These are phyloP conservation scores for Crioceris asparagi DNA, from an alignment of 2,888 invertebrate genomes.

Conservation along the genomic window DNA sequence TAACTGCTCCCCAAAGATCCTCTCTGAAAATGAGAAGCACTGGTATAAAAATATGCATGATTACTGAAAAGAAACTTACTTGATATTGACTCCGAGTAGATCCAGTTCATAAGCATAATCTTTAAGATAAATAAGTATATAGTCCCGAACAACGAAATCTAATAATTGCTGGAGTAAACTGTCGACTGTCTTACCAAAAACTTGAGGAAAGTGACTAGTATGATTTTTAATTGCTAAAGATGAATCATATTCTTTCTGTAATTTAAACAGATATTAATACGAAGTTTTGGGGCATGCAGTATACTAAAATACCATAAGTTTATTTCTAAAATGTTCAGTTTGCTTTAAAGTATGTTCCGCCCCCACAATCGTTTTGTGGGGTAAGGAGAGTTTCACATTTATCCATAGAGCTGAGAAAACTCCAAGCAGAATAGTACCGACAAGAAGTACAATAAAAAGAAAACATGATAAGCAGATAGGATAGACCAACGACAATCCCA, in stretches of 20 bases:
- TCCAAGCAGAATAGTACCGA: conserved; percentile 31
- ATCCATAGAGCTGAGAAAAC: conserved; percentile 46
- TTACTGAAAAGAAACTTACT: conserved; percentile 29
- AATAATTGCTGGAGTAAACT: conserved; percentile 72
- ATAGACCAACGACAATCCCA: too few relatives aligned
- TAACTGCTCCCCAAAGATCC: conserved; percentile 74
- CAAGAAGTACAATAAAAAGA: conserved; percentile 24
- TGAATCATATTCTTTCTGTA: conserved; percentile 31
- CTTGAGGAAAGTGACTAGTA: conserved; percentile 53
- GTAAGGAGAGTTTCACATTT: conserved; percentile 53
- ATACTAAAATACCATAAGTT: conserved; percentile 44
- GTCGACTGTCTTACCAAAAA: conserved; percentile 76
- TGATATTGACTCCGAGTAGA: conserved; percentile 39
- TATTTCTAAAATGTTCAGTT: conserved; percentile 48
- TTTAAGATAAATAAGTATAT: conserved; percentile 64
- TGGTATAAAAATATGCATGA: not conserved
- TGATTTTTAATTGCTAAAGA: conserved; percentile 18
- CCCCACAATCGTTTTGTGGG: conserved; percentile 51
- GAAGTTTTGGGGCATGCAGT: not conserved
- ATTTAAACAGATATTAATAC: conserved; percentile 5
- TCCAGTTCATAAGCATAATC: conserved; percentile 44
- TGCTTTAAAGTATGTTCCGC: conserved; percentile 51
- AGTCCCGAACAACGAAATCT: conserved; percentile 70
- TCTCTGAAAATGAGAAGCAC: conserved; percentile 43
- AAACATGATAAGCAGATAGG: conserved; percentile 27